Base-by-base conservation (phyloP, 2,888 invertebrate species). In the Lithophane leautieri region DNA sequence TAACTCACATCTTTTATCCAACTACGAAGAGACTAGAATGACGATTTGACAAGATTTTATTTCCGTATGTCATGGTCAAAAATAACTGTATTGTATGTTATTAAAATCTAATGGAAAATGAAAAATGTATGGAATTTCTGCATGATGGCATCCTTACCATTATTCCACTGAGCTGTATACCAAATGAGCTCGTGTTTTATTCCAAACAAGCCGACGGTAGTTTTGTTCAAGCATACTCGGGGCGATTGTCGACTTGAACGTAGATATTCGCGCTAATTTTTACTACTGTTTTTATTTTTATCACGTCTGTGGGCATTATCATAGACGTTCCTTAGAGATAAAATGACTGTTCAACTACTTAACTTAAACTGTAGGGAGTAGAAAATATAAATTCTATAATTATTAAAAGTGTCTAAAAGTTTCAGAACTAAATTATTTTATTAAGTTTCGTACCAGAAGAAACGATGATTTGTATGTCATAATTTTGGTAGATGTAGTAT, bases 181-280 rank as follows among this genome's bases (percentile, higher is more conserved):
- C 79, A 92, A 92, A 92, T 92, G 91, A 91, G 90, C 88, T 86
- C 80, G 87, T 84, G 86, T 90, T 91, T 90, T 92, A 90, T 92
- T 91, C 84, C 86, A 87, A 89, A 87, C 88, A 87, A 85, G 66
- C 88, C 88, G 81, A 88, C 88, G 83, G 83, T 88, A 87, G 89
- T 89, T 90, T 87, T 90, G 88, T 90, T 90, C 85, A 82, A 88
- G 90, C 88, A 82, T 89, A 83, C 89, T 89, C 86, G 81, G 83
- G 82, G 84, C 88, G 87, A 84, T 88, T 86, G 86, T 83, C 87
- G 78, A 85, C 86, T 84, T 78, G 72, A 78, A 85, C 76, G 68
- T 70, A 74, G 65, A 80, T 83, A 73, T 42, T 54, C 25, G 34
- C 66, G 70, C 74, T 76, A 86, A 84, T 88, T 86, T 88, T 75